phyloP scores from a whole-genome alignment of 2,888 invertebrate genomes.

The Drosophila mayaguana region DNA sequence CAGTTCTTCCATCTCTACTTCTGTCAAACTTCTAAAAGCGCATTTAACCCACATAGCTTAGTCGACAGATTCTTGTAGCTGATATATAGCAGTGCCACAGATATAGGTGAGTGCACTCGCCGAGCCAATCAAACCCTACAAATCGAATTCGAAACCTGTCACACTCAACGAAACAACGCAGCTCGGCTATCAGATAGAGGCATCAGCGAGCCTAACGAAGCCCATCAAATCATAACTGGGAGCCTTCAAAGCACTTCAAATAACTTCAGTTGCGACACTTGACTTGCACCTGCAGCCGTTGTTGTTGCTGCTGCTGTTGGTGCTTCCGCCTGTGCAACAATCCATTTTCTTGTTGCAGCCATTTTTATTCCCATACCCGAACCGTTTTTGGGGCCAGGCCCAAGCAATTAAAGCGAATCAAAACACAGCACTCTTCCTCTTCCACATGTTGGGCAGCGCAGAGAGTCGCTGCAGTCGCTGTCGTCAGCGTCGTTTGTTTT shows the following conservation, averaged over 20 bases:
- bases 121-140: slow-evolving; percentile 6
- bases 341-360: slow-evolving; percentile 16
- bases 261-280: slow-evolving; percentile 25
- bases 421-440: slow-evolving; percentile 38
- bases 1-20: background rate
- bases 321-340: slow-evolving; percentile 19
- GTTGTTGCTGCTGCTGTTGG: background rate
- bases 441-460: slow-evolving; percentile 19
- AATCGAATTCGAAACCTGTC: slow-evolving; percentile 21
- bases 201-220: slow-evolving; percentile 2
- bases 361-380: slow-evolving; percentile 18
- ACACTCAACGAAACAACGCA: slow-evolving; percentile 11
- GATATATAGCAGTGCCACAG: background rate
- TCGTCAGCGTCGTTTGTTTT: slow-evolving; percentile 49
- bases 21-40: background rate
- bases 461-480: slow-evolving; percentile 10
- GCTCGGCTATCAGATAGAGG: slow-evolving; percentile 9
- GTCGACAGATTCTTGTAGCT: background rate
- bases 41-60: slow-evolving; percentile 8
- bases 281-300: slow-evolving; percentile 17
- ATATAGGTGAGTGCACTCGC: slow-evolving; percentile 18
- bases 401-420: slow-evolving; percentile 67
- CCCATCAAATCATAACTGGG: slow-evolving; percentile 25
- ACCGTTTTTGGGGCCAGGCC: slow-evolving; percentile 22
- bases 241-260: slow-evolving; percentile 23